Evolutionary conservation across 2,888 invertebrate species (phyloP).

Genomic region (Melanchra persicariae): DNA sequence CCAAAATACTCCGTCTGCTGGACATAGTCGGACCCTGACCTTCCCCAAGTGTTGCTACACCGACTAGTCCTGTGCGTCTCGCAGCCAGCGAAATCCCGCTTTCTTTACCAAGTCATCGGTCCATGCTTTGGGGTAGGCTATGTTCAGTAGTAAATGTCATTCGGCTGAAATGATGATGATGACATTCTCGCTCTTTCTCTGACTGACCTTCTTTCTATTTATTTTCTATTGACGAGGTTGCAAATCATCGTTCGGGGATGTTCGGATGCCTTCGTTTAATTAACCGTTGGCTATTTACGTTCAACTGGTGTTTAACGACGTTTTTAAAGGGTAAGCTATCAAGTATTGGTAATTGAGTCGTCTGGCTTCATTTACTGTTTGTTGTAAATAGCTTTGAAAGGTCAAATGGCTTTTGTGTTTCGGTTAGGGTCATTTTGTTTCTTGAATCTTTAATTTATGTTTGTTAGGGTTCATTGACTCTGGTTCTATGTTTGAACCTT

Average conservation of each 20-base stretch:
- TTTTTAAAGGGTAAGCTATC: constrained; percentile 63
- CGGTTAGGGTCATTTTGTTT: constrained; percentile 16
- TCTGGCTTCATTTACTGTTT: constrained; percentile 53
- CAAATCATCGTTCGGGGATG: constrained; percentile 57
- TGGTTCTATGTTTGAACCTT: too few species aligned
- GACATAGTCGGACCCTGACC: too few species aligned
- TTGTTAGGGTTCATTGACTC: constrained; percentile 2
- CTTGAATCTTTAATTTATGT: constrained; percentile 5
- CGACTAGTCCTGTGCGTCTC: too few species aligned
- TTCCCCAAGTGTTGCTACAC: too few species aligned
- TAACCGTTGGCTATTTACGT: constrained; percentile 57
- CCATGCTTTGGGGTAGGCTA: too few species aligned
- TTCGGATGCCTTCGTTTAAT: constrained; percentile 59
- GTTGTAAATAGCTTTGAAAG: constrained; percentile 43
- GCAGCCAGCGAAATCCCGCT: too few species aligned
- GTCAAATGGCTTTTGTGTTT: constrained; percentile 32
- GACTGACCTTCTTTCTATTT: constrained; percentile 5
- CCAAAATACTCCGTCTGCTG: too few species aligned
- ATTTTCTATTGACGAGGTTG: constrained; percentile 11
- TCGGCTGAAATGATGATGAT: too few species aligned
- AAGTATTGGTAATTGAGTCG: constrained; percentile 57
- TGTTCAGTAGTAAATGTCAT: too few species aligned
- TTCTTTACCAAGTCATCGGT: too few species aligned
- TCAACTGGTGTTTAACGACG: constrained; percentile 60
- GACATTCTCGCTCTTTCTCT: too few species aligned